phyloP scores from a whole-genome alignment of 2,888 invertebrate species.

The Argyresthia goedartella region DNA sequence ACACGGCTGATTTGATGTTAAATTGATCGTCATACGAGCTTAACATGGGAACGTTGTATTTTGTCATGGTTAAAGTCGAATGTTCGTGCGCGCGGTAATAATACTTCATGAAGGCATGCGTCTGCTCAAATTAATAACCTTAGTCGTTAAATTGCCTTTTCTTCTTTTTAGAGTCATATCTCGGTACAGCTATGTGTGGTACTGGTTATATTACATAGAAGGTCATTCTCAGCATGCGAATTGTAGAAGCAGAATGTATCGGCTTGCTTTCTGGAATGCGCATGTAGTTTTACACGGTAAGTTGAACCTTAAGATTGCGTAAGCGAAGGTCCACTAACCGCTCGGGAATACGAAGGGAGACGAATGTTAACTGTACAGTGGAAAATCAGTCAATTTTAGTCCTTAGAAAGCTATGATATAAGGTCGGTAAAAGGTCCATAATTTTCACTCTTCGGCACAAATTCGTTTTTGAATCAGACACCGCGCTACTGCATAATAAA shows the following conservation, averaged over 20 bases:
- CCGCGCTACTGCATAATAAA: slow-evolving; percentile 33
- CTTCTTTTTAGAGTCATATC: not conserved
- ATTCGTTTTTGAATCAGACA: not conserved
- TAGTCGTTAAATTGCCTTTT: not conserved
- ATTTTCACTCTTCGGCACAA: too few species aligned
- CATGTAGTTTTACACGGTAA: slow-evolving; percentile 13
- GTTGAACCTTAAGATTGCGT: slow-evolving; percentile 2
- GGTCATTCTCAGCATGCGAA: not conserved
- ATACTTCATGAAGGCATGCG: not conserved
- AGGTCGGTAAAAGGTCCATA: too few species aligned
- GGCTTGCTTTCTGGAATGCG: slow-evolving; percentile 9
- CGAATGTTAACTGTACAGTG: not conserved
- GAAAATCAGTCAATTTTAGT: too few species aligned
- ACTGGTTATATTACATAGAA: not conserved
- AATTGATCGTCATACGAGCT: slow-evolving; percentile 4
- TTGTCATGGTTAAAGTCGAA: not conserved
- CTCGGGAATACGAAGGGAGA: slow-evolving; percentile 25
- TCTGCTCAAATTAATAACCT: not conserved
- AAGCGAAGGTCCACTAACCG: slow-evolving; percentile 11
- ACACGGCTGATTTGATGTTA: slow-evolving; percentile 10
- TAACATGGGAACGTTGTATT: not conserved
- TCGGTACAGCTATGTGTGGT: not conserved
- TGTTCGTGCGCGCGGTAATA: not conserved
- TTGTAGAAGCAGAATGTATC: not conserved
- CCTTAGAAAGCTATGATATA: too few species aligned